A percentile compares a stretch with the other conserved stretches of the same genome.
Evolutionary conservation across 2,888 invertebrate species (phyloP).

Genomic region (Abscondita cerata): DNA sequence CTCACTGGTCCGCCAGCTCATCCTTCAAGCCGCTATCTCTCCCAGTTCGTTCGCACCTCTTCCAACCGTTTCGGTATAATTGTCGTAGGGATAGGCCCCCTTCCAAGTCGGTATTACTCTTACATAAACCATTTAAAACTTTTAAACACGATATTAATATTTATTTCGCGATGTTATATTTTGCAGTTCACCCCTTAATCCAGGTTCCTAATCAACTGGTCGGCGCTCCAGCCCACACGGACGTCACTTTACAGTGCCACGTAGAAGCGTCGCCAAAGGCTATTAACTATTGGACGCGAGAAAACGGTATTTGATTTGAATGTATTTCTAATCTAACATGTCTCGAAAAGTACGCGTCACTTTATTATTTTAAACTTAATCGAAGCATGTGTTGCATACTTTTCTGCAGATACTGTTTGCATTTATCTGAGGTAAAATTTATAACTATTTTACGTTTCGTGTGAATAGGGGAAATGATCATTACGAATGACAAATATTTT

Average conservation of each 20-base stretch:
- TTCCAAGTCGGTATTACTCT: constrained; percentile 22
- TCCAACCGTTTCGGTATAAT: constrained; percentile 33
- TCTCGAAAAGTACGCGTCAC: too few species aligned
- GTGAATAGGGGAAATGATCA: constrained; percentile 85
- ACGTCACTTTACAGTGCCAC: constrained; percentile 83
- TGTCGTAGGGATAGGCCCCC: constrained; percentile 29
- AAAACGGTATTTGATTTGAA: constrained; percentile 70
- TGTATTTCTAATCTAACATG: constrained; percentile 6
- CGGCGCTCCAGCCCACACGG: constrained; percentile 84
- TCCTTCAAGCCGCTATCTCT: constrained; percentile 34
- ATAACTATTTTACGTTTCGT: background rate
- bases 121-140: constrained; percentile 6
- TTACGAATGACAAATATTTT: constrained; percentile 83
- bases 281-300: constrained; percentile 93
- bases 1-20: constrained; percentile 35
- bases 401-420: too few species aligned
- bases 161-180: constrained; percentile 32
- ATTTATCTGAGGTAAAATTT: too few species aligned
- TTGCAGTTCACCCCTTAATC: constrained; percentile 88
- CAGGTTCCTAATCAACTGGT: constrained; percentile 94
- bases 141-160: background rate
- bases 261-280: constrained; percentile 93
- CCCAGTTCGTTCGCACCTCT: constrained; percentile 34
- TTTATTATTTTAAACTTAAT: too few species aligned
- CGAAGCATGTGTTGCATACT: too few species aligned